These are phyloP conservation scores for Hippocampus abdominalis DNA, from an alignment of 2,113 vertebrate species.

Conservation along the genomic window DNA sequence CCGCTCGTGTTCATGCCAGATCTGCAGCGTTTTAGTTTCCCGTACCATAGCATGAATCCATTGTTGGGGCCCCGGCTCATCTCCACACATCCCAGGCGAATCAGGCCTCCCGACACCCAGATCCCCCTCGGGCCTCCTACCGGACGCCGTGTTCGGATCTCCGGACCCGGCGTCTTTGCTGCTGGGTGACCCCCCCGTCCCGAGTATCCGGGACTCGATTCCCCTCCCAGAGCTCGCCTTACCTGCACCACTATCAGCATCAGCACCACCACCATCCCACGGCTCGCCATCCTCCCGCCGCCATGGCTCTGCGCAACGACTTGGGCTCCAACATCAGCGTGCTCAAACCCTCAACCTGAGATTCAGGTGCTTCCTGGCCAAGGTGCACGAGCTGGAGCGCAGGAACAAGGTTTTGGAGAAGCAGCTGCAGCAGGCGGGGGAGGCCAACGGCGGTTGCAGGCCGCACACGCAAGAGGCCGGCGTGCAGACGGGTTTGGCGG, in stretches of 20 bases:
- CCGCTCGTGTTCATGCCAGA: conserved; percentile 76
- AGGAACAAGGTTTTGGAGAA: conserved; percentile 91
- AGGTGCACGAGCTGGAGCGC: conserved; percentile 93
- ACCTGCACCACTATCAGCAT: conserved; percentile 39
- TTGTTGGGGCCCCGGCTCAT: conserved; percentile 81
- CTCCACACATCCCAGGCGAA: conserved; percentile 76
- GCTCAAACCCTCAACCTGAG: conserved; percentile 92
- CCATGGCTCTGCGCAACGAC: conserved; percentile 93
- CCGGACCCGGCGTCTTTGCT: conserved; percentile 60
- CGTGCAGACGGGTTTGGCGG: conserved; percentile 86
- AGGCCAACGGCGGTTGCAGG: conserved; percentile 62
- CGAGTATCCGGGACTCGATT: conserved; percentile 55
- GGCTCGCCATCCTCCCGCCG: conserved; percentile 76
- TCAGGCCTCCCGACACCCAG: conserved; percentile 65
- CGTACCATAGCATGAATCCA: conserved; percentile 85
- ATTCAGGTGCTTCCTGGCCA: conserved; percentile 94
- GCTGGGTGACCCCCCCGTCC: conserved; percentile 53
- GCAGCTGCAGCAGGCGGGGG: conserved; percentile 88
- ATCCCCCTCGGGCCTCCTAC: conserved; percentile 72
- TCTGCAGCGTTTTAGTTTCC: conserved; percentile 78
- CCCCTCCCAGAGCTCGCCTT: conserved; percentile 48
- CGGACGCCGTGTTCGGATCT: conserved; percentile 59
- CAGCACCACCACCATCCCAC: conserved; percentile 45
- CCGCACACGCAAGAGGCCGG: conserved; percentile 77
- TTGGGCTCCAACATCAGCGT: conserved; percentile 95